These are phyloP conservation scores for Acleris emargana DNA, from an alignment of 2,888 invertebrate genomes.

Conservation along the genomic window DNA sequence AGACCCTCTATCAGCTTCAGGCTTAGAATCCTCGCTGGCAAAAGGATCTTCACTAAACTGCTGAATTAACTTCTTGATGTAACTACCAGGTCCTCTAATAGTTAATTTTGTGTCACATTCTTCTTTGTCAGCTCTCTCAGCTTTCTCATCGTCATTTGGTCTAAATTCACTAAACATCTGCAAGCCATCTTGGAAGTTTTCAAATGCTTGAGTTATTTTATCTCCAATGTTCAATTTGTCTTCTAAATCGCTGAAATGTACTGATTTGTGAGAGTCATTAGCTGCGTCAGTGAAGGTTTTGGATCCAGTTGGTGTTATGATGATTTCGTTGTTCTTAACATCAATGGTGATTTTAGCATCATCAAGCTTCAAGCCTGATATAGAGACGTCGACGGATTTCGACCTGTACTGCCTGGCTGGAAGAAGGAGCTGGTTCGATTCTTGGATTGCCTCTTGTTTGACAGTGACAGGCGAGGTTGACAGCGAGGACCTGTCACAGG, in stretches of 20 bases:
- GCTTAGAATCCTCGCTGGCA: conserved; percentile 67
- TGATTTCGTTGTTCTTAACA: conserved; percentile 72
- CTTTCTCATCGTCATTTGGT: conserved; percentile 49
- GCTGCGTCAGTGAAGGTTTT: conserved; percentile 54
- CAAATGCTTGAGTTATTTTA: conserved; percentile 65
- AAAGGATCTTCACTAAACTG: conserved; percentile 79
- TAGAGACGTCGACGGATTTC: conserved; percentile 82
- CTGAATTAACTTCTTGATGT: conserved; percentile 77
- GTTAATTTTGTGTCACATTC: conserved; percentile 65
- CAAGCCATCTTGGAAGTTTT: conserved; percentile 71
- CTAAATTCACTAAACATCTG: conserved; percentile 62
- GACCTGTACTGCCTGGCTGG: conserved; percentile 78
- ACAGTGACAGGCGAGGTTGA: conserved; percentile 71
- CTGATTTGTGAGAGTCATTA: conserved; percentile 46
- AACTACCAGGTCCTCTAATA: conserved; percentile 74
- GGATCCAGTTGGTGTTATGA: conserved; percentile 70
- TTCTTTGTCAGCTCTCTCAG: conserved; percentile 45
- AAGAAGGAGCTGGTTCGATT: conserved; percentile 67
- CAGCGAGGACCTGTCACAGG: conserved; percentile 71
- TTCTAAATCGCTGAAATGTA: conserved; percentile 60
- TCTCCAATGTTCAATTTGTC: conserved; percentile 70
- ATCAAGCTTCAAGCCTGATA: conserved; percentile 64
- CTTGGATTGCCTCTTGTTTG: conserved; percentile 59
- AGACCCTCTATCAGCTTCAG: conserved; percentile 67
- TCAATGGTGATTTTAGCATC: conserved; percentile 74